Conservation (phyloP, 2,797 vertebrate species). For the Dermochelys coriacea region DNA sequence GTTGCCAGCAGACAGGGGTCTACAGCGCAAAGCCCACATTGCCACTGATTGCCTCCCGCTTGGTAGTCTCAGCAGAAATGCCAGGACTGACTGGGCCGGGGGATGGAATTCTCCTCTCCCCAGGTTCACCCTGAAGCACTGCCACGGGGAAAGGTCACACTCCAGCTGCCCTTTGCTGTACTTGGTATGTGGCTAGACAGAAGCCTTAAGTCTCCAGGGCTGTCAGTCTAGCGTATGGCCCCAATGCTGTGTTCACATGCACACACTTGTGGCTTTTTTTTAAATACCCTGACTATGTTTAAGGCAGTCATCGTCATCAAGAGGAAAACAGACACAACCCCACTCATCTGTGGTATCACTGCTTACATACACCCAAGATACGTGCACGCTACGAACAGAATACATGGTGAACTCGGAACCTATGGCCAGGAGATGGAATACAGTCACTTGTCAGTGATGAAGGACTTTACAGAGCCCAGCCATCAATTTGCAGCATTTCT, state of each 20-base stretch:
- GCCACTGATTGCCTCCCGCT: fast-evolving
- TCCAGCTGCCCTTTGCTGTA: neutral
- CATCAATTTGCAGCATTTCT: neutral
- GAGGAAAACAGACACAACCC: neutral
- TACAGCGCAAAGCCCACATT: neutral
- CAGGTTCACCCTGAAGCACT: neutral
- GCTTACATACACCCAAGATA: neutral
- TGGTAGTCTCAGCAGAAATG: fast-evolving
- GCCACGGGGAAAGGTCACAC: neutral
- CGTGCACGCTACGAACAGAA: neutral
- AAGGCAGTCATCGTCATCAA: neutral
- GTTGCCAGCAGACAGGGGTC: neutral
- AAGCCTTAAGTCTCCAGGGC: neutral
- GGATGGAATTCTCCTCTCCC: neutral
- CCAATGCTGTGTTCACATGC: too few species aligned
- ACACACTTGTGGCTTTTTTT: too few species aligned
- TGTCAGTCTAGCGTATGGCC: neutral
- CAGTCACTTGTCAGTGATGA: neutral
- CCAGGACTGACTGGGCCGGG: fast-evolving
- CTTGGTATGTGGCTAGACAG: neutral
- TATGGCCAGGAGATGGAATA: neutral
- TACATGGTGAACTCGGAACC: neutral
- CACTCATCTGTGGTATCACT: neutral
- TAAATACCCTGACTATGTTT: too few species aligned
- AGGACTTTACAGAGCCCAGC: neutral